Evolutionary conservation across 2,888 invertebrate genomes (phyloP).

Genomic region (Ennomos quercinarius): DNA sequence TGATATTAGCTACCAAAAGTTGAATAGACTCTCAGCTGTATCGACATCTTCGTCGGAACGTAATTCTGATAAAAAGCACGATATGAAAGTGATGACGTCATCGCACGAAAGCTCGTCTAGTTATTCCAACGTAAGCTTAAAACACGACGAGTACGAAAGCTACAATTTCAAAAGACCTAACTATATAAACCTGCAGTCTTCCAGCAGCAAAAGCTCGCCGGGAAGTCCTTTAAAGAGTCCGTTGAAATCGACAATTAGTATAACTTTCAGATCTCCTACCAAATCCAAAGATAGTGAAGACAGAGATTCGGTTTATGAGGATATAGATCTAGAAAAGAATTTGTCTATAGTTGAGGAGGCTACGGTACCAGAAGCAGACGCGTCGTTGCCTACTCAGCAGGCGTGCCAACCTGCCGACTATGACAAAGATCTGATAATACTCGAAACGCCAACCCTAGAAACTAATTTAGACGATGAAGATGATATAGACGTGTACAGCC

Average conservation of each 20-base stretch:
- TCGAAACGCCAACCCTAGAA: slow-evolving; percentile 86
- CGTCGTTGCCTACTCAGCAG: slow-evolving; percentile 84
- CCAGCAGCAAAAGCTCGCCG: slow-evolving; percentile 75
- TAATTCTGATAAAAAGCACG: slow-evolving; percentile 54
- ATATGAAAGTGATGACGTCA: slow-evolving; percentile 75
- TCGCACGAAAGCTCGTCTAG: slow-evolving; percentile 79
- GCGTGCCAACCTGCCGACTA: slow-evolving; percentile 80
- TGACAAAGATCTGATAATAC: slow-evolving; percentile 70
- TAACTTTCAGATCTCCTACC: slow-evolving; percentile 88
- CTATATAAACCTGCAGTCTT: slow-evolving; percentile 77
- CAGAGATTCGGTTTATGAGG: slow-evolving; percentile 85
- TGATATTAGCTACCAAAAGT: slow-evolving; percentile 80
- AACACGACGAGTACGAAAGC: slow-evolving; percentile 72
- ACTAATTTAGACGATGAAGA: slow-evolving; percentile 52
- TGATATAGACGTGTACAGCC: slow-evolving; percentile 87
- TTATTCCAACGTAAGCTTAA: slow-evolving; percentile 70
- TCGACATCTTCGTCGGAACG: slow-evolving; percentile 76
- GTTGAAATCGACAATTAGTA: slow-evolving; percentile 89
- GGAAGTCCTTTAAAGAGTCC: slow-evolving; percentile 83
- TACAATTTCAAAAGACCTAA: slow-evolving; percentile 74
- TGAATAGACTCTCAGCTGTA: slow-evolving; percentile 77
- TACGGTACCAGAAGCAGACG: slow-evolving; percentile 82
- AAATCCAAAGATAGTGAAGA: slow-evolving; percentile 78
- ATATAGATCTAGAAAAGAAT: slow-evolving; percentile 80
- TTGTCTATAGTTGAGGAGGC: slow-evolving; percentile 84